A percentile compares a stretch with the other conserved stretches of the same genome.
Evolutionary conservation across 2,113 vertebrate genomes (phyloP).

Genomic region (Theristicus caerulescens): DNA sequence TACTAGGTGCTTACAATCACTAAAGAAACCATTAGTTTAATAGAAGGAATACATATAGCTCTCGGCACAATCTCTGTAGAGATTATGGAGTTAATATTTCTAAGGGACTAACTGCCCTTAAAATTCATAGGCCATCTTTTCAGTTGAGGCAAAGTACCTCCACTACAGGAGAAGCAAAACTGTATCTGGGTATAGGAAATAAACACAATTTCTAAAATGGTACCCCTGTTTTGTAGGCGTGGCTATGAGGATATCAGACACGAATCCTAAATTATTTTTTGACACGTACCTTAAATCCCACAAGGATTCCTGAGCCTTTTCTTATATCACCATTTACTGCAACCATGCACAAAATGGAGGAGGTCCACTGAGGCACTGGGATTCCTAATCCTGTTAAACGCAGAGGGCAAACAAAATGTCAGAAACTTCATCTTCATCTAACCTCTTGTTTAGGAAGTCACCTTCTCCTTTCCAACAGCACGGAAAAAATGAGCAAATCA

Average conservation of each 20-base stretch:
- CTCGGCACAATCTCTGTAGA: not conserved
- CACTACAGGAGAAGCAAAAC: not conserved
- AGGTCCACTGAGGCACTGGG: not conserved
- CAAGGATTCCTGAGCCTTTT: not conserved
- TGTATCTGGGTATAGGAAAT: not conserved
- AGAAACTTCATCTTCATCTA: not conserved
- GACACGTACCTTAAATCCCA: not conserved
- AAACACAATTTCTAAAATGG: not conserved
- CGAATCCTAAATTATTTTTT: not conserved
- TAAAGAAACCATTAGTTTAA: not conserved
- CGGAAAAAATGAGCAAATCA: not conserved
- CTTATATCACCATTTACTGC: not conserved
- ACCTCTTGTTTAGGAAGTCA: not conserved
- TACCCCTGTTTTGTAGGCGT: not conserved
- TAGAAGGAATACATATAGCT: not conserved
- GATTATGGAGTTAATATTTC: not conserved
- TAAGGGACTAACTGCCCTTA: not conserved
- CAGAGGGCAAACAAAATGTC: not conserved
- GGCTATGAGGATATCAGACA: not conserved
- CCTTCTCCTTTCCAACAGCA: not conserved
- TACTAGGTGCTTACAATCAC: not conserved
- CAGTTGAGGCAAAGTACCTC: not conserved
- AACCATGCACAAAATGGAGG: not conserved
- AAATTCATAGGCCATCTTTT: not conserved
- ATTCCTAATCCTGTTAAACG: not conserved